These are phyloP conservation scores for Aphelenchoides besseyi DNA, from an alignment of 1,140 invertebrate genomes.

Conservation along the genomic window DNA sequence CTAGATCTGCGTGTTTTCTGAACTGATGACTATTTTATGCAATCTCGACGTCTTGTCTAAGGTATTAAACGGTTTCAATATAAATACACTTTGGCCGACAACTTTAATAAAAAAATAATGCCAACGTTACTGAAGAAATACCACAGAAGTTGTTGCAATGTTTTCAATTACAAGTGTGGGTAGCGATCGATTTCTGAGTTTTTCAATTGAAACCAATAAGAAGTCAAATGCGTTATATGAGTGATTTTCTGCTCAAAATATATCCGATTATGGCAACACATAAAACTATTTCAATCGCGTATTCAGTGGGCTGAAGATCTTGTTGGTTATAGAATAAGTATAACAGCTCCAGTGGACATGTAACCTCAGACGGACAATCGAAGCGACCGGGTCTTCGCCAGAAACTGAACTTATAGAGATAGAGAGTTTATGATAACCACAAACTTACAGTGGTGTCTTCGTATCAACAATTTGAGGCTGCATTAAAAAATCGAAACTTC, in stretches of 20 bases:
- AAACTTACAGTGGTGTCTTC: slow-evolving; percentile 9
- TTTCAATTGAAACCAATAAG: no score
- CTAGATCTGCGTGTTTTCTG: no score
- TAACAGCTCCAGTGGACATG: slow-evolving; percentile 14
- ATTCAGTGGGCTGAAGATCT: background rate
- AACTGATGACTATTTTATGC: no score
- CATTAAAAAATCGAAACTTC: slow-evolving; percentile 3
- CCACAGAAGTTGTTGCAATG: no score
- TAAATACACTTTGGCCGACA: no score
- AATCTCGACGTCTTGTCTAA: no score
- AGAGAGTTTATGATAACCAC: background rate
- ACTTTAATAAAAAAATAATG: no score
- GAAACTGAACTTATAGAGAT: slow-evolving; percentile 6
- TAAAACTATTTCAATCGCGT: background rate
- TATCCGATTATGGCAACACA: background rate
- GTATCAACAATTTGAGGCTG: background rate
- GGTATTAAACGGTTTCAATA: no score
- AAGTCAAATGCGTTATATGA: no score
- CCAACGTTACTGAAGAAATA: no score
- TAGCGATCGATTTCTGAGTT: no score
- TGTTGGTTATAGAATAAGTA: background rate
- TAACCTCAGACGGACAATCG: slow-evolving; percentile 16
- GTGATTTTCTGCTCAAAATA: background rate
- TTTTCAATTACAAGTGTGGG: no score
- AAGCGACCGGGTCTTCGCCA: slow-evolving; percentile 11